phyloP scores from a whole-genome alignment of 1,140 invertebrate species.

The Mactra quadrangularis region DNA sequence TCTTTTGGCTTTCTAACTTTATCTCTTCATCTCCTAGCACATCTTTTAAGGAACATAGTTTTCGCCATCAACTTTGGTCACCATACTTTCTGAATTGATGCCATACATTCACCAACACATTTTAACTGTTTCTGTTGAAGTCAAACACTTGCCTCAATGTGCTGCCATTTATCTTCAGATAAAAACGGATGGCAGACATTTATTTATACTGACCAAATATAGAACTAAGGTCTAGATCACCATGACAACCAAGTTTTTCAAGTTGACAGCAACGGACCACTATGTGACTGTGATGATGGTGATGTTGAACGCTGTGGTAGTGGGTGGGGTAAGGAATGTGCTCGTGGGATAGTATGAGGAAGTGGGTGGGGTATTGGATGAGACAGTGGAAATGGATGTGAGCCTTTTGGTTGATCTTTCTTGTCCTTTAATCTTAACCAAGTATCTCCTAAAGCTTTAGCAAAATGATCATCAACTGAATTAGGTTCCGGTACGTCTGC shows the following conservation, averaged over 20 bases:
- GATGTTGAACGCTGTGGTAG: constrained; percentile 36
- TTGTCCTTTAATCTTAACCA: constrained; percentile 91
- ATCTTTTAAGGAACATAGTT: no score
- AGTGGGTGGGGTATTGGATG: constrained; percentile 33
- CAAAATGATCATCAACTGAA: constrained; percentile 97
- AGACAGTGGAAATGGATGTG: constrained; percentile 49
- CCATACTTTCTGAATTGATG: no score
- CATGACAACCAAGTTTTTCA: constrained; percentile 14
- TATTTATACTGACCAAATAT: no score
- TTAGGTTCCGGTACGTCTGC: constrained; percentile 67
- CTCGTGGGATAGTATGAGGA: constrained; percentile 36
- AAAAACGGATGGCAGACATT: no score
- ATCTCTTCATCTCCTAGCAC: no score
- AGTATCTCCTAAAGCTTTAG: constrained; percentile 96
- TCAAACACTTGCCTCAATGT: no score
- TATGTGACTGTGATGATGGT: constrained; percentile 36
- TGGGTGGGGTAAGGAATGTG: constrained; percentile 36
- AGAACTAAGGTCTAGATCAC: no score
- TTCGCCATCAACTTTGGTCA: no score
- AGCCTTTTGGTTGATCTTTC: constrained; percentile 66
- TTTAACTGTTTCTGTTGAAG: no score
- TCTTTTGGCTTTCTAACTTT: no score
- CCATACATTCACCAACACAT: no score
- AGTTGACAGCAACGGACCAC: constrained; percentile 41
- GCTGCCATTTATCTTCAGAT: no score